Conservation (phyloP, 2,113 vertebrate genomes). For the Alaudala cheleensis region DNA sequence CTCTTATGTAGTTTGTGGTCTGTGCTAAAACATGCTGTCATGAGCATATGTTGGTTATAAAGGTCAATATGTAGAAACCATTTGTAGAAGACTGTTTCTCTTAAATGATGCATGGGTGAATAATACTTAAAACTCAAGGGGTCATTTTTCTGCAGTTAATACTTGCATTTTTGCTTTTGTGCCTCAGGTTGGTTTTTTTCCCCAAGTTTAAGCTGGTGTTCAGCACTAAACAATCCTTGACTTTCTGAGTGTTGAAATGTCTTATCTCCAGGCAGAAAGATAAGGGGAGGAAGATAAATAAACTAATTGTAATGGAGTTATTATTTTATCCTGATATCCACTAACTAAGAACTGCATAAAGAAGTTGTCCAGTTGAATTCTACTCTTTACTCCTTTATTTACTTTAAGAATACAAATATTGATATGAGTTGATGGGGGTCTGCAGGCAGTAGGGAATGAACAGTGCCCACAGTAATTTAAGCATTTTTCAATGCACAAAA, state of each 20-base stretch:
- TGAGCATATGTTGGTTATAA: not conserved
- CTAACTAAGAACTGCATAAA: not conserved
- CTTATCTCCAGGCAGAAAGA: not conserved
- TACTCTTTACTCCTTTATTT: not conserved
- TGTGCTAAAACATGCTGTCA: not conserved
- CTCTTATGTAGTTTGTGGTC: not conserved
- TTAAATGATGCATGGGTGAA: not conserved
- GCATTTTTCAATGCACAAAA: not conserved
- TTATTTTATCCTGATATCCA: not conserved
- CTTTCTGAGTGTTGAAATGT: not conserved
- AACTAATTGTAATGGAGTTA: not conserved
- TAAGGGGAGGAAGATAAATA: not conserved
- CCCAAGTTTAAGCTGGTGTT: not conserved
- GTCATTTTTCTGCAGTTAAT: not conserved
- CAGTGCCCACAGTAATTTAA: not conserved
- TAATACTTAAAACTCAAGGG: not conserved
- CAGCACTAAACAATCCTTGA: not conserved
- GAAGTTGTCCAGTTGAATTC: not conserved
- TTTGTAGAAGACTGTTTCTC: not conserved
- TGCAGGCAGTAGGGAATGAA: not conserved
- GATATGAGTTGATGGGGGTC: not conserved
- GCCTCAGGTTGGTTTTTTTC: not conserved
- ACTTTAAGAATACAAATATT: not conserved
- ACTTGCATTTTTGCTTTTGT: not conserved
- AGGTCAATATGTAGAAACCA: not conserved